These are phyloP conservation scores for Pseudomyrmex pallidus DNA, from an alignment of 1,140 invertebrate genomes.

Conservation along the genomic window DNA sequence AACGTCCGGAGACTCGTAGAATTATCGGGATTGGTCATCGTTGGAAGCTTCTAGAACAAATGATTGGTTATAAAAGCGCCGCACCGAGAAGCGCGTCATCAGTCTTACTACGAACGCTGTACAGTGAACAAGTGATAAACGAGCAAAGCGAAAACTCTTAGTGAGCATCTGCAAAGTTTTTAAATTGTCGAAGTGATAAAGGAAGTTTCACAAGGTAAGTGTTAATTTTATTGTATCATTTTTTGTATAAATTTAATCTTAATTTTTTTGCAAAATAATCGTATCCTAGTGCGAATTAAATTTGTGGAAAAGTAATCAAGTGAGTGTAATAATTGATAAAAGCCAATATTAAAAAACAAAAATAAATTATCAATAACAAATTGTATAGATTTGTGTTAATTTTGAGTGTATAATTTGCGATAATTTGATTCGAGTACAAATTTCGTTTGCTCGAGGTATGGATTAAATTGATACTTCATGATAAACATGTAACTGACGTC, in stretches of 20 bases:
- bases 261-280: neutral
- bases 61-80: slow-evolving; percentile 59
- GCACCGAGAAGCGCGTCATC: neutral
- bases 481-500: slow-evolving; percentile 3
- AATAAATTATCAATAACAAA: no score
- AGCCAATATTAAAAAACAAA: no score
- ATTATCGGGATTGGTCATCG: slow-evolving; percentile 57
- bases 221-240: neutral
- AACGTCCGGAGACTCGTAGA: neutral
- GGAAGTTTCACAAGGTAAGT: slow-evolving; percentile 15
- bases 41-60: slow-evolving; percentile 68
- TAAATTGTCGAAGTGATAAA: neutral
- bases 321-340: no score
- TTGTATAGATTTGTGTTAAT: no score
- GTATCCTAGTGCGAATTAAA: neutral
- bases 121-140: neutral
- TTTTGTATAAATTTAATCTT: neutral
- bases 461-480: neutral
- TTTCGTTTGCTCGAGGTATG: neutral
- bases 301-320: no score
- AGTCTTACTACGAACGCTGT: slow-evolving; percentile 26
- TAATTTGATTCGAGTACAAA: neutral
- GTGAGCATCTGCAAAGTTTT: slow-evolving; percentile 5
- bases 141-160: neutral
- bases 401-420: neutral